A percentile compares a stretch with the other conserved stretches of the same genome.
Evolutionary conservation across 92 coral and sea anemone genomes (phyloP).

Genomic region (Palythoa caribaeorum): DNA sequence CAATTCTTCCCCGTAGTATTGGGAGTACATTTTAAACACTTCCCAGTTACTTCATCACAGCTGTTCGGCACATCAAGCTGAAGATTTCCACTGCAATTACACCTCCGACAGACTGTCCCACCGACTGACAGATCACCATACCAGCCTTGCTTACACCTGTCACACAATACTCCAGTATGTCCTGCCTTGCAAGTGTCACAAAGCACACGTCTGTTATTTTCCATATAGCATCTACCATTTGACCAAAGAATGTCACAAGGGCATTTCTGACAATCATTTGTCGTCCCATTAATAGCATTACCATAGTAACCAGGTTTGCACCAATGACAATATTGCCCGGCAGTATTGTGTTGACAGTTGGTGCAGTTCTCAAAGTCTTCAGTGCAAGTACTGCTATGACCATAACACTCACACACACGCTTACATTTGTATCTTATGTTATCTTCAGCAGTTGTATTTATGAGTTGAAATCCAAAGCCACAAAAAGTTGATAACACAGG

Average conservation of each 20-base stretch:
- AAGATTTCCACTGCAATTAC: slow-evolving; percentile 71
- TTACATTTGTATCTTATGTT: neutral
- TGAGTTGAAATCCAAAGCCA: slow-evolving; percentile 31
- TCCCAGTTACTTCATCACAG: slow-evolving; percentile 66
- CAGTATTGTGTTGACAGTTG: slow-evolving; percentile 46
- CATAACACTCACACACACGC: slow-evolving; percentile 30
- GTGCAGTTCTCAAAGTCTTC: slow-evolving; percentile 50
- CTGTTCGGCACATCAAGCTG: slow-evolving; percentile 42
- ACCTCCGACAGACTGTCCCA: slow-evolving; percentile 29
- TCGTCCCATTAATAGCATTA: slow-evolving; percentile 50
- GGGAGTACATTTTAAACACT: slow-evolving; percentile 56
- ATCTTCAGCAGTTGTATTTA: neutral
- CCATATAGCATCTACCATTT: slow-evolving; percentile 4
- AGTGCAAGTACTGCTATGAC: slow-evolving; percentile 53
- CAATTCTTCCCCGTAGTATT: slow-evolving; percentile 61
- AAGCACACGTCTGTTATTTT: neutral
- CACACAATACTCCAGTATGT: slow-evolving; percentile 50
- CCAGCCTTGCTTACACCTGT: slow-evolving; percentile 69
- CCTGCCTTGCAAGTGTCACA: slow-evolving; percentile 54
- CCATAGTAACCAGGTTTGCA: slow-evolving; percentile 70
- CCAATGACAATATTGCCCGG: slow-evolving; percentile 55
- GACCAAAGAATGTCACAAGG: slow-evolving; percentile 15
- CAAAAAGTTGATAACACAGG: slow-evolving; percentile 47
- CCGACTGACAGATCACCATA: slow-evolving; percentile 56
- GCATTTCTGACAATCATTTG: slow-evolving; percentile 34